Base-by-base conservation (phyloP, 2,888 invertebrate species). In the Diachrysia chrysitis region DNA sequence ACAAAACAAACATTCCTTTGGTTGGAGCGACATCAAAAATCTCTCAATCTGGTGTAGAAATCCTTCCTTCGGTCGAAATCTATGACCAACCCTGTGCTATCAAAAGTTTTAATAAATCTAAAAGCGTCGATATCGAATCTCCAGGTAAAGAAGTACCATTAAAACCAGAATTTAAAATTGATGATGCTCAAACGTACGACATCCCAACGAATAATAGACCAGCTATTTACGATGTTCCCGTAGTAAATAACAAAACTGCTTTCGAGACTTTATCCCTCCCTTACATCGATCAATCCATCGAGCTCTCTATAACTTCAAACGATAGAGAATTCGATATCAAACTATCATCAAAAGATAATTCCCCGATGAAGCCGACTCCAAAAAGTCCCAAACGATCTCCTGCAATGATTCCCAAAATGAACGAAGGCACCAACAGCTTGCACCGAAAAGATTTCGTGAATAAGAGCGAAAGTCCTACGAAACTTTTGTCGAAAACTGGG, bases 21-120 rank as follows among this genome's bases (percentile, higher is more conserved):
- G 93, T 95, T 4, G 95, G 95, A 63, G 93, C 95, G 6, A 95
- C 95, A 1, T 95, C 95, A 0, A 95, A 95, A 79, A 95, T 95
- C 71, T 94, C 95, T 0, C 95, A 95, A 73, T 94, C 95, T 0
- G 94, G 95, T 1, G 90, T 95, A 0, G 95, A 94, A 77, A 92
- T 95, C 63, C 79, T 95, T 71, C 87, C 93, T 5, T 93, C 95
- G 42, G 93, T 95, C 0, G 95, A 95, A 70, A 94, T 95, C 37
- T 95, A 95, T 71, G 95, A 95, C 68, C 91, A 92, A 72, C 93
- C 93, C 6, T 89, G 84, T 70, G 82, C 83, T 48, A 69, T 88
- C 17, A 94, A 91, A 83, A 83, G 74, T 69, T 78, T 84, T 57
- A 74, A 68, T n/a, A 89, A 88, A 81, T 67, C 78, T 12, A 89